These are phyloP conservation scores for Chitala chitala DNA, from an alignment of 2,113 vertebrate genomes.

Conservation along the genomic window DNA sequence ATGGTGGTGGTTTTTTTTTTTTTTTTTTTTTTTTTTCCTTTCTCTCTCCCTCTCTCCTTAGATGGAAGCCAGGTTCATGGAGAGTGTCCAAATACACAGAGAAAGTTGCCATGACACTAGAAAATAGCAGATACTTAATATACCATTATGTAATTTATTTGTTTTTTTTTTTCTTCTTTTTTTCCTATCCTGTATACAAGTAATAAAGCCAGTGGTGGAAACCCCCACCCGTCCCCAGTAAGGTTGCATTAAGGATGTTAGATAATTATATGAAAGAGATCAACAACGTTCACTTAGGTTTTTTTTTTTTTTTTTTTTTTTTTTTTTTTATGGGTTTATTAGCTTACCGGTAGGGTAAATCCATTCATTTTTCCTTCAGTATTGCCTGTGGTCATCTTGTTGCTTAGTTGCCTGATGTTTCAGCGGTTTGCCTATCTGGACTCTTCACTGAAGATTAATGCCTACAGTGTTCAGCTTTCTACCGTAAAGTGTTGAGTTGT, in stretches of 20 bases:
- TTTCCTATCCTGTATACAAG: background rate
- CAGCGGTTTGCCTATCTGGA: background rate
- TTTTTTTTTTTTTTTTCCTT: background rate
- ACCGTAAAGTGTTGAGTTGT: constrained; percentile 9
- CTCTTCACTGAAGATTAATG: background rate
- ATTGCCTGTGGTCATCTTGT: constrained; percentile 3
- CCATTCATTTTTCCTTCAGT: background rate
- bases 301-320: background rate
- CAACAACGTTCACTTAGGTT: too few species aligned
- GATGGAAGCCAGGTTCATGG: constrained; percentile 68
- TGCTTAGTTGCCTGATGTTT: constrained; percentile 3
- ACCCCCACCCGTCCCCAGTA: too few species aligned
- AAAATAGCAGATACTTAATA: background rate
- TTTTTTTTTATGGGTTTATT: too few species aligned
- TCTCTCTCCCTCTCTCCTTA: constrained; percentile 46
- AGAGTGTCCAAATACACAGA: constrained; percentile 62
- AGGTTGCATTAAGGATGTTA: too few species aligned
- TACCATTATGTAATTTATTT: background rate
- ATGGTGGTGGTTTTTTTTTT: too few species aligned
- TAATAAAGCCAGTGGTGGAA: too few species aligned
- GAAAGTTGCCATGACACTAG: constrained; percentile 52
- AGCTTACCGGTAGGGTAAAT: too few species aligned
- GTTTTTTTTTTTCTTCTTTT: background rate
- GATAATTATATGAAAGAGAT: too few species aligned
- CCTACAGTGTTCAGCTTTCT: constrained; percentile 18